Evolutionary conservation across 2,888 invertebrate species (phyloP).

Genomic region (Sericinus montela): DNA sequence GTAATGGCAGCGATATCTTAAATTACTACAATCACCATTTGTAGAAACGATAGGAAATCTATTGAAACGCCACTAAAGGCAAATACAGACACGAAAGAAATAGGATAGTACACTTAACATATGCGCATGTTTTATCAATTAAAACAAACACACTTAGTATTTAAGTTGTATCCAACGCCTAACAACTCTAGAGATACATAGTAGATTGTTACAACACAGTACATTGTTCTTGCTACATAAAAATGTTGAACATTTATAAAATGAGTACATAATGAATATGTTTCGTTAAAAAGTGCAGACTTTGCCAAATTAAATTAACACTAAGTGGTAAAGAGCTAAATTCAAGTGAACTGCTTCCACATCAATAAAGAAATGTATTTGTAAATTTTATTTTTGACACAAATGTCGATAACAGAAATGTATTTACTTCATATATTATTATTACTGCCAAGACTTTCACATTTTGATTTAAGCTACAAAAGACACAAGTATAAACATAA

Average conservation of each 20-base stretch:
- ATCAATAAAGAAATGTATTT: neutral
- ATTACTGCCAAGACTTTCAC: conserved; percentile 8
- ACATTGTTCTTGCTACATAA: conserved; percentile 10
- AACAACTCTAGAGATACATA: conserved; percentile 18
- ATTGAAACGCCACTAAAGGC: neutral
- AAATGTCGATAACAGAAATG: conserved; percentile 3
- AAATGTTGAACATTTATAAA: neutral
- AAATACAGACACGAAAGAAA: neutral
- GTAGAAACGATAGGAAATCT: conserved; percentile 19
- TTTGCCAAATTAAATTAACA: neutral
- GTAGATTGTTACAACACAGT: too few species aligned
- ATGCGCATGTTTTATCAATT: neutral
- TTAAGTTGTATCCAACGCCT: neutral
- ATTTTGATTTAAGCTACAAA: conserved; percentile 13
- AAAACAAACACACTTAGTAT: neutral
- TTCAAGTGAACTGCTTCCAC: neutral
- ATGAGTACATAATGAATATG: neutral
- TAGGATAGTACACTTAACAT: neutral
- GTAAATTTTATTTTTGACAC: neutral
- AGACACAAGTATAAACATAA: conserved; percentile 9
- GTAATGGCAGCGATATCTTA: conserved; percentile 57
- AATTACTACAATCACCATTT: conserved; percentile 58
- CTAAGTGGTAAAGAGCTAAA: neutral
- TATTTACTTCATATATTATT: conserved; percentile 1
- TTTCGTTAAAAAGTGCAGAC: neutral